These are phyloP conservation scores for Tenrec ecaudatus DNA, from an alignment of 2,113 vertebrate genomes.

Conservation along the genomic window DNA sequence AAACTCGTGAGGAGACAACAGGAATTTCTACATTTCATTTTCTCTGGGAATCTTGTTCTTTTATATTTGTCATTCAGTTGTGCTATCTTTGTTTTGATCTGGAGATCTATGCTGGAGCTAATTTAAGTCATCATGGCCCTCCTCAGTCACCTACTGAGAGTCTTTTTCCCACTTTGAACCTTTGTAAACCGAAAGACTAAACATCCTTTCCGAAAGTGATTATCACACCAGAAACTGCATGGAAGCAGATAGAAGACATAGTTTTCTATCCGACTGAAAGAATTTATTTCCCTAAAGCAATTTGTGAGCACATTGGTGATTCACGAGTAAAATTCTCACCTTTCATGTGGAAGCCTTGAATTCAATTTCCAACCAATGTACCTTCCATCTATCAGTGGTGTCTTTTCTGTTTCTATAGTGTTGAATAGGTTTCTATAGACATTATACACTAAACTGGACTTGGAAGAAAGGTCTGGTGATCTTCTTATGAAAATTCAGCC, in stretches of 20 bases:
- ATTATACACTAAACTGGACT: neutral
- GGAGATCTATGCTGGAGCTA: neutral
- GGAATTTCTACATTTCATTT: neutral
- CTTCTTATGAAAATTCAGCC: neutral
- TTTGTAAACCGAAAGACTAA: neutral
- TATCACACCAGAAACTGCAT: neutral
- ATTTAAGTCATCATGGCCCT: neutral
- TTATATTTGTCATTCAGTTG: neutral
- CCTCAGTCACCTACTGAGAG: neutral
- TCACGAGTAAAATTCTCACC: neutral
- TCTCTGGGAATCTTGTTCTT: neutral
- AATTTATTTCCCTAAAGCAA: too few relatives aligned
- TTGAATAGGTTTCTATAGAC: neutral
- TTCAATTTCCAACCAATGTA: neutral
- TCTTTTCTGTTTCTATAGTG: neutral
- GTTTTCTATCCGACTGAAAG: neutral
- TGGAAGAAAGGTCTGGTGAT: neutral
- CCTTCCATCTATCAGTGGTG: neutral
- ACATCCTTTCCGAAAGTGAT: neutral
- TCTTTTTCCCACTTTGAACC: neutral
- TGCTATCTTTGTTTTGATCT: neutral
- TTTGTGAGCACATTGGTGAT: neutral
- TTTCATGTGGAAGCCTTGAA: neutral
- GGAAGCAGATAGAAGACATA: neutral
- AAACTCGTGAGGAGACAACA: neutral